Base-by-base conservation (phyloP, 2,888 invertebrate species). In the Neria commutata region DNA sequence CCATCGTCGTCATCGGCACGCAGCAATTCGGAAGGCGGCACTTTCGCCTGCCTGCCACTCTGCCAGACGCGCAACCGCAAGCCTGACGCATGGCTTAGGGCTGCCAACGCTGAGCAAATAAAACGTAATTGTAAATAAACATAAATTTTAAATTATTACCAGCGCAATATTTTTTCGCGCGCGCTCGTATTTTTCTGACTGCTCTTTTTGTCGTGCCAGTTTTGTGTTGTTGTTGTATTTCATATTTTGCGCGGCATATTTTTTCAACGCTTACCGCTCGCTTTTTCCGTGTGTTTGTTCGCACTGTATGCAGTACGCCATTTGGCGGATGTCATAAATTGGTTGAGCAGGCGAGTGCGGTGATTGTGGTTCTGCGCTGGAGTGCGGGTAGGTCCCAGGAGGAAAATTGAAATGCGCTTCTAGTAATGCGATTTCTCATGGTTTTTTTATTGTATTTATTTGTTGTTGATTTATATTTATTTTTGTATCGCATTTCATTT, bases 91-190 rank as follows among this genome's bases (percentile, higher is more conserved):
- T 21, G 19, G 14, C 42, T 42, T 42, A 42, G 42, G 21, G 42
- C 42, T 42, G 17, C 34, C 47, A 25, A 6, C 14, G 46, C 54
- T 58, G 57, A 46, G 58, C 62, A 68, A 65, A 69, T 69, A 69
- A 69, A 71, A 67, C 71, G 69, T 73, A 72, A 74, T 72, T 73
- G 75, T 71, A 73, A 73, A 73, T 72, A 73, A 74, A 74, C 68
- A 74, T 69, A 68, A 67, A 71, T 73, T 74, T 69, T 61, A 68
- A 75, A 72, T 69, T 72, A 72, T 73, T 70, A 56, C 69, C 68
- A 60, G 60, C 61, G 53, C 60, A 54, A 26, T 17, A 54, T 34
- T n/a, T n/a, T n/a, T n/a, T n/a, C n/a, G 37, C 25, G 37, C 40
- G 11, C 53, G 16, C 26, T 40, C n/a, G 17, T 46, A 53, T 52